Base-by-base conservation (phyloP, 2,113 vertebrate species). In the Neolamprologus caudopunctatus region DNA sequence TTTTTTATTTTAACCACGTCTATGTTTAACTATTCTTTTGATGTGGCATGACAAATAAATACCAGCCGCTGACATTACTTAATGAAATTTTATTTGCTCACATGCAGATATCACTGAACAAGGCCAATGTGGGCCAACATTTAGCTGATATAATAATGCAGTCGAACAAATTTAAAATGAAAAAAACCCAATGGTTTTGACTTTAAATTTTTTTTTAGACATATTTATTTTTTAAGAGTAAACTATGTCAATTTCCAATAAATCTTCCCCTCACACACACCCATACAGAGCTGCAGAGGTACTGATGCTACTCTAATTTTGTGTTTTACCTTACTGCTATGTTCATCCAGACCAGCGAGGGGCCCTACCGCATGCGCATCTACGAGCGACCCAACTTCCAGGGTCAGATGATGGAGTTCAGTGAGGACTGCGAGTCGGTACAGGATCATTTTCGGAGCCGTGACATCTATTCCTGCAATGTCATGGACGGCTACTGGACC, bases 401-500 rank as follows among this genome's bases (percentile, higher is more conserved):
- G 89, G 96, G 96, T 45, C 95, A 95, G 90, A 96, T 95, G 94
- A 92, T 93, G 54, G 96, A 96, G 88, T 93, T 96, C 89, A 94
- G 89, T 0, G 91, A 95, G 8, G 96, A 97, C 94, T 96, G 94
- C 17, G 26, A 96, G 91, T 96, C 95, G 1, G 90, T 97, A 21
- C 93, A 96, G 4, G 91, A 97, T 1, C 85, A 83, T 19, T 96
- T 96, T 91, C 94, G 79, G 68, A 95, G 90, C 87, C 92, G 26
- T 1, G 94, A 97, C 87, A 87, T 96, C 90, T 92, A 92, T 71
- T 96, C 96, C 85, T 91, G 89, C 86, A 93, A 96, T 0, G 68
- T 96, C 51, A 83, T 96, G 92, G 95, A 97, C 1, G 95, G 93
- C 86, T 95, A 87, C 90, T 95, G 93, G 91, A 87, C 95, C 87